phyloP scores from a whole-genome alignment of 2,888 invertebrate genomes.

The Erebia epiphron region DNA sequence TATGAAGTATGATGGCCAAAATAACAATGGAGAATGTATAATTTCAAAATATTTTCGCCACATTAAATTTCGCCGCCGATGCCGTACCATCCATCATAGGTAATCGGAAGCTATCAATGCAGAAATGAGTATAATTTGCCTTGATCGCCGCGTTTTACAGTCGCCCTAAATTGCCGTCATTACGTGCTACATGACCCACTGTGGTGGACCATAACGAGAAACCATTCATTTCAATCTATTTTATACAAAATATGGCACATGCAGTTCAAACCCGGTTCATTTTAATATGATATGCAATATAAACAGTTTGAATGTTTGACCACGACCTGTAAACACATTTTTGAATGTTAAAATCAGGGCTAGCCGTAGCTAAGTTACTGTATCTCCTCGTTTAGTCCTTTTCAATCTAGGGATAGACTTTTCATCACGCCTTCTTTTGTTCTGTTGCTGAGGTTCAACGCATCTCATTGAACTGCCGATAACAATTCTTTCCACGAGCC shows the following conservation, averaged over 20 bases:
- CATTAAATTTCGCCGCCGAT: constrained; percentile 53
- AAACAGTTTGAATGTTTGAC: not conserved
- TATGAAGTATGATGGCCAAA: too few relatives aligned
- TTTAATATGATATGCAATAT: not conserved
- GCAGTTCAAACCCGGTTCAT: not conserved
- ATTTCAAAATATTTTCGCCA: constrained; percentile 42
- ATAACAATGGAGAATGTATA: not conserved
- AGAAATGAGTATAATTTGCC: constrained; percentile 75
- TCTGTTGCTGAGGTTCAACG: constrained; percentile 50
- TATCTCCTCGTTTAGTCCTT: constrained; percentile 54
- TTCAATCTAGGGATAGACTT: constrained; percentile 55
- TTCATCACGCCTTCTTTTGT: constrained; percentile 61
- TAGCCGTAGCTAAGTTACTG: not conserved
- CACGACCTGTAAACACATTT: not conserved
- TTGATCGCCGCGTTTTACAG: constrained; percentile 68
- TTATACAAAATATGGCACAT: constrained; percentile 17
- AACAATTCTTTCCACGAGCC: constrained; percentile 66
- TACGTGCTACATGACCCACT: constrained; percentile 63
- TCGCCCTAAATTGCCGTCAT: constrained; percentile 71
- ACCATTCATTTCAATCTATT: constrained; percentile 51
- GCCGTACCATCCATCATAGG: constrained; percentile 63
- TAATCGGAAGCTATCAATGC: constrained; percentile 79
- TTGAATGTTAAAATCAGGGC: not conserved
- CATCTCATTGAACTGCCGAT: constrained; percentile 58
- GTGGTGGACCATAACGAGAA: constrained; percentile 62